phyloP scores from a whole-genome alignment of 2,888 invertebrate species.

The Parascotia fuliginaria region DNA sequence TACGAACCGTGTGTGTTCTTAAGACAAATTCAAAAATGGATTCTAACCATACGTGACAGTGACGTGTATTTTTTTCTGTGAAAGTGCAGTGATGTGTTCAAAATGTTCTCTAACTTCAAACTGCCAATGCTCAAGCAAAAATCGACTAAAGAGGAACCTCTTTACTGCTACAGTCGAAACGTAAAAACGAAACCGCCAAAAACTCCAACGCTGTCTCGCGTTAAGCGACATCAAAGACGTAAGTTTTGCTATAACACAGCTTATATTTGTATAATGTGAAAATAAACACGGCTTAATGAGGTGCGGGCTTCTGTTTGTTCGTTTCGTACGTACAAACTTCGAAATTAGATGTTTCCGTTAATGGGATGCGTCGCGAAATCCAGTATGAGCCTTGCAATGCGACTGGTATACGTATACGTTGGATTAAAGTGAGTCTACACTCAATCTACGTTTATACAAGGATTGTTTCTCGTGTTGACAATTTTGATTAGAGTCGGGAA shows the following conservation, averaged over 20 bases:
- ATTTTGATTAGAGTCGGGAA: constrained; percentile 42
- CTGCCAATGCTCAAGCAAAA: constrained; percentile 78
- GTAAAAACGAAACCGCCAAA: constrained; percentile 85
- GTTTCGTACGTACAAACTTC: constrained; percentile 51
- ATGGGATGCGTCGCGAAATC: constrained; percentile 54
- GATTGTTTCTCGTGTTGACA: constrained; percentile 42
- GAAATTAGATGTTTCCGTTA: constrained; percentile 66
- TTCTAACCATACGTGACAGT: constrained; percentile 40
- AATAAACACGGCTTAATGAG: constrained; percentile 75
- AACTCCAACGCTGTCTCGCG: constrained; percentile 82
- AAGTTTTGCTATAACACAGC: constrained; percentile 56
- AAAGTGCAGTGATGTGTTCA: constrained; percentile 45
- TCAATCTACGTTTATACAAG: constrained; percentile 30
- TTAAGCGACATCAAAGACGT: constrained; percentile 82
- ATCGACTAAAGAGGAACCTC: constrained; percentile 77
- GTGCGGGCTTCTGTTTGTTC: constrained; percentile 59
- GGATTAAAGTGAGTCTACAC: constrained; percentile 27
- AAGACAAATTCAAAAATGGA: constrained; percentile 38
- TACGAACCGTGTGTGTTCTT: constrained; percentile 40
- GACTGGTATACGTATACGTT: constrained; percentile 38
- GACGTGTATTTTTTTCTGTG: constrained; percentile 35
- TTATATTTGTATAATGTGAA: constrained; percentile 56
- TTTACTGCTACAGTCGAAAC: constrained; percentile 74
- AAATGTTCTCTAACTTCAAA: constrained; percentile 87
- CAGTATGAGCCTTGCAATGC: constrained; percentile 36